These are phyloP conservation scores for Arizona elegans DNA, from an alignment of 2,113 vertebrate species.

Conservation along the genomic window DNA sequence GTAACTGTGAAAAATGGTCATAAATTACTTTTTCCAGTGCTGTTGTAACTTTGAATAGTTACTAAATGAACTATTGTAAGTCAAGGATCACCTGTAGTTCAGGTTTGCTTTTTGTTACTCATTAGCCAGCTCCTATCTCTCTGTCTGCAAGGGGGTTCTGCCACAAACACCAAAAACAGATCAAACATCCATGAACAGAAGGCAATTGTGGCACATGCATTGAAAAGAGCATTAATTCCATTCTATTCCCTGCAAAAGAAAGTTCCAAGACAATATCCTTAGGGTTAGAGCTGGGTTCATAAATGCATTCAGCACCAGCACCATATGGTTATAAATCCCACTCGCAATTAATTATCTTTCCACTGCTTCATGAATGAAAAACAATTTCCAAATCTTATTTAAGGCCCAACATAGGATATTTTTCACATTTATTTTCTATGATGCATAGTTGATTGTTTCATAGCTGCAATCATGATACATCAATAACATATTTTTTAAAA, in stretches of 20 bases:
- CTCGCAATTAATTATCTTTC: not conserved
- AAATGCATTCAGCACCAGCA: not conserved
- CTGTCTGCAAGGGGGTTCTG: not conserved
- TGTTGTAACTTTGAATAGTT: no score
- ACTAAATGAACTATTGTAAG: no score
- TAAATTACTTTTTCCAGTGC: no score
- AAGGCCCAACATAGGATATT: not conserved
- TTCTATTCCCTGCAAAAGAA: not conserved
- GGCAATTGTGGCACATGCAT: not conserved
- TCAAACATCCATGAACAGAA: not conserved
- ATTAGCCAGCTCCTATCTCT: not conserved
- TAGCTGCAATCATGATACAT: not conserved
- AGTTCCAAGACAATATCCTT: not conserved
- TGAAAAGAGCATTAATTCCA: not conserved
- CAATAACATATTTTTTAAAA: not conserved
- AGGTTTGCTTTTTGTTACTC: not conserved
- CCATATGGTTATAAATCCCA: not conserved
- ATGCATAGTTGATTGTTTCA: not conserved
- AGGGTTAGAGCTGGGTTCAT: not conserved
- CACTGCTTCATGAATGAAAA: not conserved
- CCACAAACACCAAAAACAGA: not conserved
- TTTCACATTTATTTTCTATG: not conserved
- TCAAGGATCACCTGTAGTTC: not conserved
- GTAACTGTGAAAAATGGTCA: no score
- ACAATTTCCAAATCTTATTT: not conserved